These are phyloP conservation scores for Pogonocichla stellata DNA, from an alignment of 2,113 vertebrate species.

Conservation along the genomic window DNA sequence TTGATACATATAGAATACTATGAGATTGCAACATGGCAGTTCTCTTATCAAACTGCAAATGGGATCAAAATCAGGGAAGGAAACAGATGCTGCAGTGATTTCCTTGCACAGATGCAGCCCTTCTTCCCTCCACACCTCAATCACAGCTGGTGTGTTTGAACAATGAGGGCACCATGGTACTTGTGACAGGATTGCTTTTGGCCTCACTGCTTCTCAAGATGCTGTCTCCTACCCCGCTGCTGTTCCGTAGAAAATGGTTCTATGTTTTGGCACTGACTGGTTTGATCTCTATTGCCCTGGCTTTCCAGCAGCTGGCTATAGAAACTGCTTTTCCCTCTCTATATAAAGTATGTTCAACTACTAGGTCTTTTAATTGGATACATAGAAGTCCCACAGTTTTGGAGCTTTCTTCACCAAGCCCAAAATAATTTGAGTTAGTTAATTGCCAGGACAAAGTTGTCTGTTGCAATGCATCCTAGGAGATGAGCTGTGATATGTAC, in stretches of 20 bases:
- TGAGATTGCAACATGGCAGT: not conserved
- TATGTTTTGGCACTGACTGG: not conserved
- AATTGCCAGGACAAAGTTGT: not conserved
- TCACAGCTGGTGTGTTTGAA: not conserved
- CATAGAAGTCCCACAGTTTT: not conserved
- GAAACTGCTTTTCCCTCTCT: not conserved
- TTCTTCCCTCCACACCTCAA: not conserved
- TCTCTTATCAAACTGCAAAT: not conserved
- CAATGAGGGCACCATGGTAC: not conserved
- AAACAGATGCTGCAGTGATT: not conserved
- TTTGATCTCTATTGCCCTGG: not conserved
- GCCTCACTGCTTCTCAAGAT: not conserved
- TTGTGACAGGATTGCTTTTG: not conserved
- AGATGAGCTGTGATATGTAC: not conserved
- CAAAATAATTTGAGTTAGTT: not conserved
- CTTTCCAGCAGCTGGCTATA: not conserved
- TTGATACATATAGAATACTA: not conserved
- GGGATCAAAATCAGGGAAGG: not conserved
- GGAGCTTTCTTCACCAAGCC: not conserved
- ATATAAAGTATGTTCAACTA: not conserved
- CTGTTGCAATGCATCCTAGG: not conserved
- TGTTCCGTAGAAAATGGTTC: not conserved
- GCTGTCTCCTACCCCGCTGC: accelerated
- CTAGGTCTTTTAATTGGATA: not conserved
- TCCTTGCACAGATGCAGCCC: not conserved